These are phyloP conservation scores for Bellardia bayeri DNA, from an alignment of 2,888 invertebrate genomes.

Conservation along the genomic window DNA sequence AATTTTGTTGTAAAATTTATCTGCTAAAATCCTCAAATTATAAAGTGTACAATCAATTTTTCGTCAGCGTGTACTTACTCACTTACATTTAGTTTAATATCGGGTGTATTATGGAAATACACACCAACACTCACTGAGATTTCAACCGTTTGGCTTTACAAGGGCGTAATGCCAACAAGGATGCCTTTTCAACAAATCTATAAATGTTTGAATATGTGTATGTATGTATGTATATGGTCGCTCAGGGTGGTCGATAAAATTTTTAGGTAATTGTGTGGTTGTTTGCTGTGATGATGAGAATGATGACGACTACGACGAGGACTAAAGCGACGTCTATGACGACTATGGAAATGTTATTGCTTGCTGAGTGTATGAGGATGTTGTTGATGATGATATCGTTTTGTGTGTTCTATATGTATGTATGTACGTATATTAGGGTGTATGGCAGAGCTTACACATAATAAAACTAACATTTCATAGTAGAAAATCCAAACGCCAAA, in stretches of 20 bases:
- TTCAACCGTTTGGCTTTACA: conserved; percentile 70
- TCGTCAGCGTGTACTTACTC: background rate
- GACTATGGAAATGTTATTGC: conserved; percentile 30
- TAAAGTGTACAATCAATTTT: background rate
- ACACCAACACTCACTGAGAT: conserved; percentile 64
- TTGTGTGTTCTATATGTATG: conserved; percentile 7
- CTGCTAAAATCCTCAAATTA: no score
- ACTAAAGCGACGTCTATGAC: conserved; percentile 22
- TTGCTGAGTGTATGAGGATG: conserved; percentile 11
- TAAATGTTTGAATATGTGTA: background rate
- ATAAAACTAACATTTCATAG: conserved; percentile 70
- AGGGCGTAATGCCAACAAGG: conserved; percentile 71
- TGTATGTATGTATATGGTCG: background rate
- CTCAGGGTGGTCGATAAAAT: conserved; percentile 28
- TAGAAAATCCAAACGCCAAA: conserved; percentile 65
- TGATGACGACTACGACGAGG: conserved; percentile 27
- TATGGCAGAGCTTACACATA: conserved; percentile 57
- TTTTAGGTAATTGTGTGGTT: conserved; percentile 19
- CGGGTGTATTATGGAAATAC: conserved; percentile 53
- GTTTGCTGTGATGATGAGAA: conserved; percentile 11
- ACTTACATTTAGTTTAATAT: conserved; percentile 52
- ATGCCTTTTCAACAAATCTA: conserved; percentile 57
- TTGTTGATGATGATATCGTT: conserved; percentile 58
- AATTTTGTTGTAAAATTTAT: no score
- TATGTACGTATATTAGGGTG: background rate